Percentiles rank a stretch among this genome's conserved stretches.
Conservation (phyloP, 2,113 vertebrate genomes). For the Cardinalis cardinalis region DNA sequence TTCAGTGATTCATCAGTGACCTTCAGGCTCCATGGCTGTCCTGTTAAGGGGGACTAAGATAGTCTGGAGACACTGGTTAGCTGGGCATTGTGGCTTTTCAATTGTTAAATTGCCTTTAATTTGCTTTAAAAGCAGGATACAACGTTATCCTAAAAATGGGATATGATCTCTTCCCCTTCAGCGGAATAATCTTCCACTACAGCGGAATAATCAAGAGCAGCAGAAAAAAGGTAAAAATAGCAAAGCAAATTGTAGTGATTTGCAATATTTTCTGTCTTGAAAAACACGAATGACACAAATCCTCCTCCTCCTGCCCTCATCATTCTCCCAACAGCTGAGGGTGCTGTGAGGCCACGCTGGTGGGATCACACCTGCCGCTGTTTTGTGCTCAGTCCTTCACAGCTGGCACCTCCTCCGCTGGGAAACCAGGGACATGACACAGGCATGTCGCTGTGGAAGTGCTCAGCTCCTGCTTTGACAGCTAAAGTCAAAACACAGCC, state of each 20-base stretch:
- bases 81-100: background rate
- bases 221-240: background rate
- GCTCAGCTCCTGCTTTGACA: background rate
- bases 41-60: background rate
- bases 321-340: rapidly evolving
- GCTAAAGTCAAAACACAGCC: background rate
- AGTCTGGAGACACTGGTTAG: background rate
- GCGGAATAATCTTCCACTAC: too few species aligned
- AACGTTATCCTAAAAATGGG: background rate
- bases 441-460: background rate
- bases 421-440: background rate
- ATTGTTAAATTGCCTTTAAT: background rate
- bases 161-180: background rate
- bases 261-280: background rate
- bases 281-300: background rate
- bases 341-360: background rate
- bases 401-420: background rate
- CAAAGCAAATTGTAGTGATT: background rate
- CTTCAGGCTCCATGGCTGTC: background rate
- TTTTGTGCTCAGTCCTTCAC: rapidly evolving
- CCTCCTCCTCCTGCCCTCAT: background rate
- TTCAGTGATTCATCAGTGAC: slow-evolving; percentile 15
- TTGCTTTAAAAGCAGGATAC: background rate
- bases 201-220: background rate
- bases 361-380: background rate